These are phyloP conservation scores for Siniperca chuatsi DNA, from an alignment of 2,113 vertebrate species.

Conservation along the genomic window DNA sequence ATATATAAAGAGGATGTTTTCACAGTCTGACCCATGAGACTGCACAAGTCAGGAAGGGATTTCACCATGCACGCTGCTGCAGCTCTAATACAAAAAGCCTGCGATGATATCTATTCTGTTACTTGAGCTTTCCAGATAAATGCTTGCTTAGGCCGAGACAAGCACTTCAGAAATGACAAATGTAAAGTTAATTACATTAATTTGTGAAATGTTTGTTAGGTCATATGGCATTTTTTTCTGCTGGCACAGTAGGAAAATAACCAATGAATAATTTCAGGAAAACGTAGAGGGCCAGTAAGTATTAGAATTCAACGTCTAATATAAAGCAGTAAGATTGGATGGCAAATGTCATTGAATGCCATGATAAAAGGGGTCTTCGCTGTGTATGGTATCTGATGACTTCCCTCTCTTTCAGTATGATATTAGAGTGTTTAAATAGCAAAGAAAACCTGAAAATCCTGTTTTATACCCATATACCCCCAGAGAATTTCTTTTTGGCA, in stretches of 20 bases:
- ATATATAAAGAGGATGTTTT: constrained; percentile 50
- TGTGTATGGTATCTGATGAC: background rate
- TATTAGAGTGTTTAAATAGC: background rate
- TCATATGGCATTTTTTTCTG: background rate
- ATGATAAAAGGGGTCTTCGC: background rate
- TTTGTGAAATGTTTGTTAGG: background rate
- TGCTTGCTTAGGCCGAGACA: background rate
- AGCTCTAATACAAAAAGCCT: constrained; percentile 4
- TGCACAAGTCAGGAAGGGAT: constrained; percentile 21
- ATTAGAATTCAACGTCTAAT: background rate
- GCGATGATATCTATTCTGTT: background rate
- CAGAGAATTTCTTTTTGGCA: background rate
- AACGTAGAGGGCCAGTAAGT: background rate
- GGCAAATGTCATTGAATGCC: background rate
- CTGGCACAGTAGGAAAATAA: background rate
- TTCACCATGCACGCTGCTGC: constrained; percentile 14
- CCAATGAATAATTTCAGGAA: background rate
- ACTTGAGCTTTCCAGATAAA: constrained; percentile 6
- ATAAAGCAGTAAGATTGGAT: background rate
- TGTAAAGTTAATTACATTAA: background rate
- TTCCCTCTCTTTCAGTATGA: background rate
- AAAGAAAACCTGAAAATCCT: constrained; percentile 8
- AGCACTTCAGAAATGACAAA: background rate
- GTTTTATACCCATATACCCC: background rate
- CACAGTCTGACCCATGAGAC: constrained; percentile 42